A percentile compares a stretch with the other conserved stretches of the same genome.
Conservation (phyloP, 1,140 invertebrate genomes). For the Drosophila asahinai region DNA sequence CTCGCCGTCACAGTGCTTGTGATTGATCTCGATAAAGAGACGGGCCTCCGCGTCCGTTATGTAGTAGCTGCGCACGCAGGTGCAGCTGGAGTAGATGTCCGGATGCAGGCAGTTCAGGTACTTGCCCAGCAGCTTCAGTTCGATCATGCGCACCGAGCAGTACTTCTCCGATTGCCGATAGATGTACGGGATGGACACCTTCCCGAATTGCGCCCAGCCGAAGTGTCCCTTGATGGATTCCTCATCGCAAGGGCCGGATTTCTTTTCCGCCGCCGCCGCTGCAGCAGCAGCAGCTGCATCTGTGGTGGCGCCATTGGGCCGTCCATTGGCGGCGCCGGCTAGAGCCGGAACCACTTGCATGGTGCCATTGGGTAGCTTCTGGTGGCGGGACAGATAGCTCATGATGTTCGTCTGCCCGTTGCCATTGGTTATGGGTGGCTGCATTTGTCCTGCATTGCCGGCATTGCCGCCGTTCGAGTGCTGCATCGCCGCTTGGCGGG, state of each 20-base stretch:
- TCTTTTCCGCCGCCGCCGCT: slow-evolving; percentile 22
- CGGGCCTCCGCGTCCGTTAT: slow-evolving; percentile 96
- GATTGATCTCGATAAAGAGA: slow-evolving; percentile 96
- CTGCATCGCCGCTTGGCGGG: slow-evolving; percentile 78
- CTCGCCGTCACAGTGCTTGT: slow-evolving; percentile 95
- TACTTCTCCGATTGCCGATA: slow-evolving; percentile 93
- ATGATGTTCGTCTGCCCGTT: slow-evolving; percentile 87
- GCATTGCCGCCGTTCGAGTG: slow-evolving; percentile 73
- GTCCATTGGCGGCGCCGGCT: slow-evolving; percentile 44
- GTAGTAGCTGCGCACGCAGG: slow-evolving; percentile 96
- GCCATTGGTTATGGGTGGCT: slow-evolving; percentile 71
- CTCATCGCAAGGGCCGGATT: slow-evolving; percentile 87
- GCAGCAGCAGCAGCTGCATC: slow-evolving; percentile 10
- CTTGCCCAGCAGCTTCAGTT: slow-evolving; percentile 94
- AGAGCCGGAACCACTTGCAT: slow-evolving; percentile 71
- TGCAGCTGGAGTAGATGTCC: slow-evolving; percentile 93
- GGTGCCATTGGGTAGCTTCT: slow-evolving; percentile 79
- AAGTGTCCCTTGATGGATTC: slow-evolving; percentile 94
- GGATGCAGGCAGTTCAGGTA: slow-evolving; percentile 92
- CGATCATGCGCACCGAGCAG: slow-evolving; percentile 96
- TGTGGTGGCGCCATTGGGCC: slow-evolving; percentile 49
- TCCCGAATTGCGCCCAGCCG: slow-evolving; percentile 94
- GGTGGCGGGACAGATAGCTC: slow-evolving; percentile 87
- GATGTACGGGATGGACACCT: slow-evolving; percentile 94
- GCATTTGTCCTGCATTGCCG: slow-evolving; percentile 54